These are phyloP conservation scores for Hesperia comma DNA, from an alignment of 2,888 invertebrate species.

Conservation along the genomic window DNA sequence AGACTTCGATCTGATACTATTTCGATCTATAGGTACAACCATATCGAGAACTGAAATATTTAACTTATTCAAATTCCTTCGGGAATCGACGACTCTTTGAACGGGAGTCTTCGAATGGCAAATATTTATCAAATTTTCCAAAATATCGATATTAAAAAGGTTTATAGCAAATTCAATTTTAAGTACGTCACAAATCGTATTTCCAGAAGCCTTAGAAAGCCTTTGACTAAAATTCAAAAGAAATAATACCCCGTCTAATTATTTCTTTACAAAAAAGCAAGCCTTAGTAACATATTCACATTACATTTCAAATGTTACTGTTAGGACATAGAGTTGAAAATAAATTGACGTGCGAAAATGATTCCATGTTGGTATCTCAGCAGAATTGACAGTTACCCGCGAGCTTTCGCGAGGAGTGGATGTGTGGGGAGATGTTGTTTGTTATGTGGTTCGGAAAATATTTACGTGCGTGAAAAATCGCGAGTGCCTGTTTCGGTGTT, in stretches of 20 bases:
- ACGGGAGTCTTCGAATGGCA: no score
- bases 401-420: conserved; percentile 35
- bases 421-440: conserved; percentile 6
- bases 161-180: conserved; percentile 4
- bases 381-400: conserved; percentile 36
- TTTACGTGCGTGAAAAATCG: conserved; percentile 12
- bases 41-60: no score
- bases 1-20: no score
- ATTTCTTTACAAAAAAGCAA: conserved; percentile 23
- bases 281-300: conserved; percentile 12
- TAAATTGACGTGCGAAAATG: conserved; percentile 27
- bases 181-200: conserved; percentile 10
- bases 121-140: no score
- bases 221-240: conserved; percentile 18
- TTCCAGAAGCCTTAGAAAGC: conserved; percentile 16
- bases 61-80: no score
- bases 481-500: neutral
- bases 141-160: neutral
- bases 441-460: conserved; percentile 8
- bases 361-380: conserved; percentile 28
- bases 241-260: conserved; percentile 26
- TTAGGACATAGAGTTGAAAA: neutral
- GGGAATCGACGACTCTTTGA: no score
- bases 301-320: neutral
- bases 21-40: no score